Evolutionary conservation across 2,113 vertebrate genomes (phyloP), one percentile per base, ranked within the genome.

Genomic region (Thymallus thymallus): DNA sequence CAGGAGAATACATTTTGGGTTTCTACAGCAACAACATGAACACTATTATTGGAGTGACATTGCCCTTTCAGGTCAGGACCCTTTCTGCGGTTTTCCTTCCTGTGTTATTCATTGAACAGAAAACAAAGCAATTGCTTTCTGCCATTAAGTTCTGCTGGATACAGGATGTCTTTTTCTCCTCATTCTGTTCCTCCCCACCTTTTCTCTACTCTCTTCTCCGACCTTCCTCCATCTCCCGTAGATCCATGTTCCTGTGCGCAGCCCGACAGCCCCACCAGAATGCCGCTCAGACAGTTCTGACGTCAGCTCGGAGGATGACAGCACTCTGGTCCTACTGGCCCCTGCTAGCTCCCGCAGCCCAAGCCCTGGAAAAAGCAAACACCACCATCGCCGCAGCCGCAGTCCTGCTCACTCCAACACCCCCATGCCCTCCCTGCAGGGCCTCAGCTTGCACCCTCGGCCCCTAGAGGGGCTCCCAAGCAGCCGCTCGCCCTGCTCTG

Each of bases 221-320:
- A 24, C 24, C 18, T 7, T 45, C 56, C n/a, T 7, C 72, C n/a
- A 10, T 51, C 55, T 56, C 65, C 69, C 60, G 46, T 87, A 99
- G 98, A 96, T 99, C 78, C 95, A 92, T 23, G 87, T 99, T 73
- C 96, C 96, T 6, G 88, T 92, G 76, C 92, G 91, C 5, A 95
- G 95, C 73, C 92, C 90, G 18, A 85, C n/a, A 22, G 56, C 56
- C 9, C 6, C 48, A 18, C 48, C 87, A 60, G 90, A 84, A 68
- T 93, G 88, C 63, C 89, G 87, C 69, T 93, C 94, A 0, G 94
- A 96, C 86, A 96, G 92, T 85, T 96, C 96, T 0, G 92, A 92
- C 10, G 79, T 90, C 86, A 97, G 95, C 86, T 98, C 96, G 0
- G 97, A 98, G 60, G 97, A 99, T 2, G 94, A 98, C 92, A 99